phyloP scores from a whole-genome alignment of 1,140 invertebrate genomes.

The Euura lappo region DNA sequence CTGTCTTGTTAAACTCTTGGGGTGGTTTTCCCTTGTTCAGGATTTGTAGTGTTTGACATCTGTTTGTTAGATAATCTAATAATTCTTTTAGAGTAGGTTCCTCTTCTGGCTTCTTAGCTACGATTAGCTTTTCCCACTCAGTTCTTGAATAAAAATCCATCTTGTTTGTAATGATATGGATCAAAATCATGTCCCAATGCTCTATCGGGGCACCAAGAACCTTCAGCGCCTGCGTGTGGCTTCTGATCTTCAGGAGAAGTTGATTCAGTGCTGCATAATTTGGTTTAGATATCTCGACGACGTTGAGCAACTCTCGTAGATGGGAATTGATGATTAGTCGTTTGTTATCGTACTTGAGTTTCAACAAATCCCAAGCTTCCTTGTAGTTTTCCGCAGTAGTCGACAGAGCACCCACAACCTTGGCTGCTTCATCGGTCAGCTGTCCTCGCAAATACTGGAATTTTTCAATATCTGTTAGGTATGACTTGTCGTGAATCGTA shows the following conservation, averaged over 20 bases:
- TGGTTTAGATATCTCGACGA: constrained; percentile 22
- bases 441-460: constrained; percentile 22
- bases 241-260: constrained; percentile 16
- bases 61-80: too few species aligned
- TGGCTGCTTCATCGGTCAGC: constrained; percentile 23
- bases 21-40: too few species aligned
- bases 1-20: too few species aligned
- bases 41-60: not conserved
- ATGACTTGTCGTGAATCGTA: constrained; percentile 19
- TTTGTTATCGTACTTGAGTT: constrained; percentile 28
- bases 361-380: constrained; percentile 31
- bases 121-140: constrained; percentile 23
- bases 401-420: constrained; percentile 27
- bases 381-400: constrained; percentile 27
- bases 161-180: constrained; percentile 24
- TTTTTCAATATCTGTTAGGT: constrained; percentile 24
- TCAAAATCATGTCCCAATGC: constrained; percentile 37
- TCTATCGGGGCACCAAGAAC: constrained; percentile 34
- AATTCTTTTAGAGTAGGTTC: too few species aligned
- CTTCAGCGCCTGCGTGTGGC: constrained; percentile 28
- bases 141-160: constrained; percentile 21
- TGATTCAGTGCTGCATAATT: constrained; percentile 23
- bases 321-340: constrained; percentile 28
- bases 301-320: constrained; percentile 26
- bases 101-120: too few species aligned